Evolutionary conservation across 2,888 invertebrate species (phyloP), one percentile per base, ranked within the genome.

Genomic region (Macrosoma leucophasiata): DNA sequence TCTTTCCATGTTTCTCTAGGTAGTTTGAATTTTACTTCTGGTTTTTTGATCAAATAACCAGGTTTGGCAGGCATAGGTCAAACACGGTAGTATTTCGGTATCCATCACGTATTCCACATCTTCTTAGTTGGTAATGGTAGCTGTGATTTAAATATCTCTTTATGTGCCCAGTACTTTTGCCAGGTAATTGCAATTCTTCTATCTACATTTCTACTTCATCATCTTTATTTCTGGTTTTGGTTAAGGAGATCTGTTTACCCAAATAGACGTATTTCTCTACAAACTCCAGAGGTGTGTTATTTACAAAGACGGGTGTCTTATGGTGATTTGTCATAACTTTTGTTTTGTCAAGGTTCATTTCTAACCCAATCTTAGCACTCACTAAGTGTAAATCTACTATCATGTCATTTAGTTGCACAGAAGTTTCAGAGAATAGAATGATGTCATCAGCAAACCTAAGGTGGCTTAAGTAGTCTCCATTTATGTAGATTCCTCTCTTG

Each of bases 91-190:
- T n/a, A n/a, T n/a, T n/a, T n/a, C n/a, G n/a, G n/a, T n/a, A n/a
- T n/a, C n/a, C n/a, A n/a, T n/a, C n/a, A n/a, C n/a, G n/a, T n/a
- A n/a, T n/a, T n/a, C n/a, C n/a, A n/a, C n/a, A 39, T 29, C 24
- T 25, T 31, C 17, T 31, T 31, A 10, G 6, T 12, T 2, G 31
- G 3, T 9, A 24, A 7, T 4, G 31, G 13, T 1, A 31, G 18
- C 4, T 27, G 33, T 7, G 27, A 38, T 30, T 38, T 38, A 19
- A 33, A 14, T 14, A 38, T 33, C 23, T 38, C 38, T 12, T 38
- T 38, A 8, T 27, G 30, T 1, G 23, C 14, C 33, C 38, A 38
- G 20, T 23, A 39, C 9, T 37, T 32, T n/a, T n/a, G n/a, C n/a
- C n/a, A n/a, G n/a, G n/a, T n/a, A n/a, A n/a, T n/a, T n/a, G n/a